These are phyloP conservation scores for Sardina pilchardus DNA, from an alignment of 2,113 vertebrate species.

Conservation along the genomic window DNA sequence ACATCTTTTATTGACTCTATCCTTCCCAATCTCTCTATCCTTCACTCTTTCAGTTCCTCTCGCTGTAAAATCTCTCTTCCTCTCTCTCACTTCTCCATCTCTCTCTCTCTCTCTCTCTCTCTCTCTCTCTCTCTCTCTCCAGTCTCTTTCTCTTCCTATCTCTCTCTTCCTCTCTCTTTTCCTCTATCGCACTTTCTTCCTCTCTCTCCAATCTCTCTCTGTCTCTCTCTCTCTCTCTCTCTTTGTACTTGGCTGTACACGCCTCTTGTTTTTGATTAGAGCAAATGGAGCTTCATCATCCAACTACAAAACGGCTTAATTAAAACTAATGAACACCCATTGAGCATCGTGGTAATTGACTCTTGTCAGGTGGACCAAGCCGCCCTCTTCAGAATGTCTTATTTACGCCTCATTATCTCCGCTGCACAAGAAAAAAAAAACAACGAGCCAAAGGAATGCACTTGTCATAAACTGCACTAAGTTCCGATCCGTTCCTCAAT, in stretches of 20 bases:
- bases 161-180: slow-evolving; percentile 12
- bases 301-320: slow-evolving; percentile 9
- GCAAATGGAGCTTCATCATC: slow-evolving; percentile 1
- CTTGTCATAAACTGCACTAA: too few relatives aligned
- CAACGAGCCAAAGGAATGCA: too few relatives aligned
- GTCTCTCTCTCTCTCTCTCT: not conserved
- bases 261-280: not conserved
- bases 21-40: slow-evolving; percentile 1
- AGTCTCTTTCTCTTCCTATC: slow-evolving; percentile 15
- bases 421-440: not conserved
- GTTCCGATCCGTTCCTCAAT: too few relatives aligned
- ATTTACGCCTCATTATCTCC: not conserved
- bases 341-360: slow-evolving; percentile 1
- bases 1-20: not conserved
- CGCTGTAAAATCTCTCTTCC: not conserved
- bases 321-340: slow-evolving; percentile 11
- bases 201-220: not conserved
- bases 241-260: not conserved
- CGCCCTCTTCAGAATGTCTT: not conserved
- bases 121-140: slow-evolving; percentile 5
- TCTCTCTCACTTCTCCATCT: slow-evolving; percentile 18
- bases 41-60: not conserved
- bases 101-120: slow-evolving; percentile 18
- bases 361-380: not conserved
- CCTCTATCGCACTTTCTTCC: not conserved